Base-by-base conservation (phyloP, 2,888 invertebrate species). In the Phyllotreta cruciferae region DNA sequence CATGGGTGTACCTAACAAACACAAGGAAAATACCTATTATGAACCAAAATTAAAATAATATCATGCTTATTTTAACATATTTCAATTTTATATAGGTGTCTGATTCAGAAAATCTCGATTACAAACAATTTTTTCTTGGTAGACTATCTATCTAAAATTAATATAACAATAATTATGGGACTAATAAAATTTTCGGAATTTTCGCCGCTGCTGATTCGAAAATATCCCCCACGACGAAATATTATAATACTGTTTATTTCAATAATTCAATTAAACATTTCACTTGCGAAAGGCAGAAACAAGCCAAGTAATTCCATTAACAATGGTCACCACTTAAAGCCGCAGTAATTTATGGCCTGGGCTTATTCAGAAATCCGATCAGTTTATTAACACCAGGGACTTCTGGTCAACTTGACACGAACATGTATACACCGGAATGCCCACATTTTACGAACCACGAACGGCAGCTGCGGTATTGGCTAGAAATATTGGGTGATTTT, bases 351-450 rank as follows among this genome's bases (percentile, higher is more conserved):
- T 70, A 70, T 66, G 66, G 61, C 63, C 52, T 45, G 49, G 67
- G 66, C 68, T 70, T 67, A 66, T 63, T 62, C 61, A 47, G 66
- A 67, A 68, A 68, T 70, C 68, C 66, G 70, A 70, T 70, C 69
- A 66, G 69, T 70, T 70, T 70, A 70, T 70, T 70, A 70, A 70
- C 67, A 69, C 69, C 65, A 65, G 64, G 67, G 68, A 64, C 67
- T 68, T 67, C 63, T 50, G 69, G 68, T 64, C 67, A 70, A 70
- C 64, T 69, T 62, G 67, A 67, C 68, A 69, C 60, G 56, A 66
- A 50, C 57, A 57, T 49, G 45, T 38, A 50, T 50, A 10, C 49
- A 38, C 57, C 56, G 41, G 50, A 41, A 57, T 57, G 39, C 39
- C 41, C 50, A 50, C 35, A 57, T 57, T 57, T 41, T 37, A 56